Base-by-base conservation (phyloP, 2,888 invertebrate genomes). In the Theodoxus fluviatilis region DNA sequence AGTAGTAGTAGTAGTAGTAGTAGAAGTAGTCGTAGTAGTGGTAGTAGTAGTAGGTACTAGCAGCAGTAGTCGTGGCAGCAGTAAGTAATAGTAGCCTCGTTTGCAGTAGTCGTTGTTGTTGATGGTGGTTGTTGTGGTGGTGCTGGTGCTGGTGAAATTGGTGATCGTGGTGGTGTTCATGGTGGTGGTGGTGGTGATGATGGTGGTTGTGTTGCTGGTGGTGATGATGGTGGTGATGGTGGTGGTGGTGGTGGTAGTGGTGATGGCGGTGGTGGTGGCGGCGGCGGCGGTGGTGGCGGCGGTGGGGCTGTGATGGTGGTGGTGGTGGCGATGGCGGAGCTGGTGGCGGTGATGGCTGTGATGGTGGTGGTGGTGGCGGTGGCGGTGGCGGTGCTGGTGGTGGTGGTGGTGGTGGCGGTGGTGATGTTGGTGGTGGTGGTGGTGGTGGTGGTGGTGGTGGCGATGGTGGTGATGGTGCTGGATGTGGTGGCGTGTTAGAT, bases 1-100 rank as follows among this genome's bases (percentile, higher is more conserved):
- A 43, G 43, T 43, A 43, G 43, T 43, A 43, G 43, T 43, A 43
- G 43, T 43, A 43, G 43, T 43, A 43, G 43, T 43, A 43, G 43
- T 43, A 43, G 43, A 12, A 43, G 43, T 43, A 43, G 43, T 43
- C 9, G 43, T 43, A 43, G 43, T 43, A 43, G 43, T n/a, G n/a
- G n/a, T n/a, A n/a, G n/a, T n/a, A n/a, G n/a, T n/a, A 43, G 43
- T 43, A 43, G 43, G 43, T 43, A 43, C 9, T 43, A 43, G 43
- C 15, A 43, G 43, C 15, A 43, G 43, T 43, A 43, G 43, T 43
- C 9, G 43, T 12, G 9, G 15, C 9, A 43, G 9, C 43, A 9
- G 9, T 12, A 43, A 43, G 9, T 12, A 43, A 43, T 43, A 9
- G 15, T 12, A 43, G 9, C n/a, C n/a, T n/a, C n/a, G n/a, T n/a